phyloP scores from a whole-genome alignment of 2,113 vertebrate genomes.

The Synodontis membranacea region DNA sequence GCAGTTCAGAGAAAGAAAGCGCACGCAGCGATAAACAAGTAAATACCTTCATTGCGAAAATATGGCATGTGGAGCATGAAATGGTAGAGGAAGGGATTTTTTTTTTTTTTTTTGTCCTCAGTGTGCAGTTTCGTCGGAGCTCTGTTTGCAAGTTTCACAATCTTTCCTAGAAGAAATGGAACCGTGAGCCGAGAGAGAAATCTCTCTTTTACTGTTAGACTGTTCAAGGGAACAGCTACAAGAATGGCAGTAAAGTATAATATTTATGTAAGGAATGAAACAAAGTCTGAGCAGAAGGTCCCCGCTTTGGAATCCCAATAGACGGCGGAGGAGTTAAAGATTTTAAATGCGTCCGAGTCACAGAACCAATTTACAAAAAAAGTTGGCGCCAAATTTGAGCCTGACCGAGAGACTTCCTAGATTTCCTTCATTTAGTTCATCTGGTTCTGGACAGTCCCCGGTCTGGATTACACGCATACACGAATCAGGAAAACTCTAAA shows the following conservation, averaged over 20 bases:
- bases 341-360: background rate
- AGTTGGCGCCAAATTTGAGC: background rate
- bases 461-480: background rate
- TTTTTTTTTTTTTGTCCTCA: too few relatives aligned
- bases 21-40: conserved; percentile 41
- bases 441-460: background rate
- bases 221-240: background rate
- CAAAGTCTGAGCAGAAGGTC: background rate
- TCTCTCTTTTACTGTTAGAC: background rate
- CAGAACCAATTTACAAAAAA: background rate
- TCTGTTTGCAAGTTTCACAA: background rate
- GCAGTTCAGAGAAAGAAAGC: conserved; percentile 48
- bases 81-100: background rate
- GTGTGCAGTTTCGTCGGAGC: too few relatives aligned
- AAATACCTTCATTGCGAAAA: background rate
- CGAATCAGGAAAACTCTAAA: too few relatives aligned
- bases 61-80: background rate
- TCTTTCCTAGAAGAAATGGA: background rate
- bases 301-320: background rate
- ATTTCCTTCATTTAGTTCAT: background rate
- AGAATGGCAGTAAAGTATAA: background rate
- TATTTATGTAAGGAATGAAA: background rate
- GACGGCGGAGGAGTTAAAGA: too few relatives aligned
- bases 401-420: background rate
- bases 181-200: background rate